Conservation (phyloP, 92 coral and sea anemone genomes). For the Plumapathes pennacea region DNA sequence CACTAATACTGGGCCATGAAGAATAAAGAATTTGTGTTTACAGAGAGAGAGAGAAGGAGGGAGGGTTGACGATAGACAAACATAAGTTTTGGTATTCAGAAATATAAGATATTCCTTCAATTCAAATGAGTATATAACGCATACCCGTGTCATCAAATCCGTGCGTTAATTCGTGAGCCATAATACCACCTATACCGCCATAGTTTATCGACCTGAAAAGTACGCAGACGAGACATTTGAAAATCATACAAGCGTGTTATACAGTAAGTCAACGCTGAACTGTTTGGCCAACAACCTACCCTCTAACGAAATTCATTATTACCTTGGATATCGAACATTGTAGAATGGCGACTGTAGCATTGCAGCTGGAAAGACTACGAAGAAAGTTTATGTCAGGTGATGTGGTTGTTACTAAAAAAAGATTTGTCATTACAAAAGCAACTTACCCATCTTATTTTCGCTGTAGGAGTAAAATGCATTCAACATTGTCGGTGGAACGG, state of each 20-base stretch:
- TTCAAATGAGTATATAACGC: too few species aligned
- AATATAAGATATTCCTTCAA: neutral
- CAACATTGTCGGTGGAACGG: conserved; percentile 55
- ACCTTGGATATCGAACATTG: conserved; percentile 66
- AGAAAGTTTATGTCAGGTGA: too few species aligned
- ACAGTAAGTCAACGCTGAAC: neutral
- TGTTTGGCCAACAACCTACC: neutral
- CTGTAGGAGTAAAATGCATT: conserved; percentile 71
- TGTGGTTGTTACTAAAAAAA: conserved; percentile 1
- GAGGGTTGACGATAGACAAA: neutral
- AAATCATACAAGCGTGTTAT: too few species aligned
- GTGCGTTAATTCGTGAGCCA: conserved; percentile 84
- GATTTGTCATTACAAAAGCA: neutral
- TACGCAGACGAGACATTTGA: neutral
- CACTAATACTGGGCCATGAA: too few species aligned
- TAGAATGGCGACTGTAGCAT: conserved; percentile 87
- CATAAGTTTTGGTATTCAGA: neutral
- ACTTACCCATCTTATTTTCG: conserved; percentile 77
- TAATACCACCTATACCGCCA: conserved; percentile 80
- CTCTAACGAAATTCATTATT: neutral
- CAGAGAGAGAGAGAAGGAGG: neutral
- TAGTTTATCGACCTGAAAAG: conserved; percentile 69
- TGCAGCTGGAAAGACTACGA: conserved; percentile 92
- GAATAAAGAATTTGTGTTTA: too few species aligned
- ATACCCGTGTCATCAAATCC: conserved; percentile 88